phyloP scores from a whole-genome alignment of 2,113 vertebrate genomes.

The Corythaeola cristata region DNA sequence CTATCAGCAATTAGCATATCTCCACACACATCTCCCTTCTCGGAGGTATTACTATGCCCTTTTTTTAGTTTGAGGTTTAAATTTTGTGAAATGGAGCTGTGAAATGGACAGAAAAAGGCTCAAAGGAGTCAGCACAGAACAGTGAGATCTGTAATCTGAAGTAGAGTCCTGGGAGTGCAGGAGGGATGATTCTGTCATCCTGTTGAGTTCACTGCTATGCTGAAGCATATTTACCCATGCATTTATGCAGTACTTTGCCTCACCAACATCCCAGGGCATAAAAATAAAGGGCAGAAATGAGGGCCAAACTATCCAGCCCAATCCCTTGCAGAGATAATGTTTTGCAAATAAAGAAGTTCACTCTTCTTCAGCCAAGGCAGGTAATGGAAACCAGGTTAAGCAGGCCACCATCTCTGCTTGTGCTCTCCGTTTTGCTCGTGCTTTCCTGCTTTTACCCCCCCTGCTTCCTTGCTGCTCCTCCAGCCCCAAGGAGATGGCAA shows the following conservation, averaged over 20 bases:
- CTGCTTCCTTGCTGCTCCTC: neutral
- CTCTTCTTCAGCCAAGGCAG: neutral
- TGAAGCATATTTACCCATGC: neutral
- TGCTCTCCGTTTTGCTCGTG: neutral
- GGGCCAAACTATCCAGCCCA: neutral
- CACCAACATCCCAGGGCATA: neutral
- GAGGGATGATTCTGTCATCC: neutral
- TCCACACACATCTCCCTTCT: neutral
- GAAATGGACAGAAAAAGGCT: neutral
- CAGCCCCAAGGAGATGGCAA: accelerated
- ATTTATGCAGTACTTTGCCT: neutral
- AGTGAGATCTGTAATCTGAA: neutral
- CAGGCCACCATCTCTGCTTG: neutral
- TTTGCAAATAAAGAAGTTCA: neutral
- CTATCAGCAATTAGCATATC: neutral
- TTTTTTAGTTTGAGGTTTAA: neutral
- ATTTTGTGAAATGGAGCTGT: neutral
- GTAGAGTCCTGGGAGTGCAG: neutral
- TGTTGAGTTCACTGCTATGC: neutral
- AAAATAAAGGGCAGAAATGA: neutral
- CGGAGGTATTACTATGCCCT: neutral
- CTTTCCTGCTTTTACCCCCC: neutral
- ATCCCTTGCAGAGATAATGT: neutral
- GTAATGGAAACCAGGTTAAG: neutral
- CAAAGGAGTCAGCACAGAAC: neutral